Evolutionary conservation across 2,797 vertebrate species (phyloP).

Genomic region (Helarctos malayanus): DNA sequence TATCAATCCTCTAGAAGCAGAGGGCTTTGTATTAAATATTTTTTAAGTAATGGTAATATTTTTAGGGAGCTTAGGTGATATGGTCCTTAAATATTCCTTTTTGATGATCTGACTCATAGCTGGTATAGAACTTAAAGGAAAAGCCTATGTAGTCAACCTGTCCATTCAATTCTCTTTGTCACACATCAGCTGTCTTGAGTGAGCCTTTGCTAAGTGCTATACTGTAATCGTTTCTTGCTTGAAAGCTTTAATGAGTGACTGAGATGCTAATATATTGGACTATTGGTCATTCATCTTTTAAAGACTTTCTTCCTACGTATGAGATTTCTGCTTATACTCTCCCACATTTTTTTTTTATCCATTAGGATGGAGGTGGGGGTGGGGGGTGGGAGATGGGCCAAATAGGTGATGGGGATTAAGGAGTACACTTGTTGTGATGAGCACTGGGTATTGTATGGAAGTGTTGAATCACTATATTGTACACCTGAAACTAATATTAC

Average conservation of each 20-base stretch:
- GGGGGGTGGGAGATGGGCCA: not conserved
- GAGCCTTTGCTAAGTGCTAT: conserved; percentile 19
- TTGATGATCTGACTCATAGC: conserved; percentile 38
- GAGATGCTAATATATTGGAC: conserved; percentile 31
- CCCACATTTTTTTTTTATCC: conserved; percentile 4
- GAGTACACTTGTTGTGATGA: not conserved
- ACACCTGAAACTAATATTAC: not conserved
- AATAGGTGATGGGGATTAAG: not conserved
- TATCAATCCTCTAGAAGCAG: conserved; percentile 50
- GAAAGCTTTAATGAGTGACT: conserved; percentile 39
- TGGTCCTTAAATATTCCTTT: conserved; percentile 54
- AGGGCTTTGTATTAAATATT: conserved; percentile 32
- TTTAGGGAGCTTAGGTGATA: not conserved
- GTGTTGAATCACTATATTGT: not conserved
- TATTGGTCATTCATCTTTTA: conserved; percentile 66
- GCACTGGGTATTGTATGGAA: not conserved
- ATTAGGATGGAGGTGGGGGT: not conserved
- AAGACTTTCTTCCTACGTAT: conserved; percentile 38
- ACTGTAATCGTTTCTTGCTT: conserved; percentile 28
- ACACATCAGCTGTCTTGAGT: conserved; percentile 6
- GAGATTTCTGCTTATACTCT: conserved; percentile 28
- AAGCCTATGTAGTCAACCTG: not conserved
- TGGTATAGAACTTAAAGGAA: conserved; percentile 23
- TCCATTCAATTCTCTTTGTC: not conserved
- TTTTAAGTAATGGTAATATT: conserved; percentile 63